phyloP scores from a whole-genome alignment of 2,797 vertebrate genomes.

The Triplophysa yarkandensis region DNA sequence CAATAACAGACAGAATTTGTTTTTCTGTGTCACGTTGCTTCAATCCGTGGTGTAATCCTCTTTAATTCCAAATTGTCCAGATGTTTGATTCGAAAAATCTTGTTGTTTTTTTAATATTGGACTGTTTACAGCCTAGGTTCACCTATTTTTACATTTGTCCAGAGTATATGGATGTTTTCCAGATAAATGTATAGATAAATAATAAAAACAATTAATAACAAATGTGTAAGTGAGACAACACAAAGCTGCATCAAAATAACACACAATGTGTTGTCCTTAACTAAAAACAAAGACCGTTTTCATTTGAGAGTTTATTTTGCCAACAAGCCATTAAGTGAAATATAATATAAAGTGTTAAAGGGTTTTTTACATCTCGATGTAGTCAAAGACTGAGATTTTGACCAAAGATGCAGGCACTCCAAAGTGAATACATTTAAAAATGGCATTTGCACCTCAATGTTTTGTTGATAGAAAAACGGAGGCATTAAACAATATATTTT shows the following conservation, averaged over 20 bases:
- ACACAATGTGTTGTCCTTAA: no score
- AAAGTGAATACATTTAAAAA: not conserved
- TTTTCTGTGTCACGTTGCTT: constrained; percentile 20
- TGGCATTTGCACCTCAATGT: constrained; percentile 33
- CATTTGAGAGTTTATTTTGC: not conserved
- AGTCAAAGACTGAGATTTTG: not conserved
- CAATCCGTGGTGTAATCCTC: constrained; percentile 42
- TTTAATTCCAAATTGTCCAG: constrained; percentile 28
- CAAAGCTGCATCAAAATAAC: no score
- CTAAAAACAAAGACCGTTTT: no score
- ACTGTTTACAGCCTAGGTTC: not conserved
- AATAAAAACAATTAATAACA: no score
- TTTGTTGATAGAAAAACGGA: no score
- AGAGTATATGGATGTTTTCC: not conserved
- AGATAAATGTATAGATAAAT: no score
- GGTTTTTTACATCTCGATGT: not conserved
- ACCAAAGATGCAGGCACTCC: no score
- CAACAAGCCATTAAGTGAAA: not conserved
- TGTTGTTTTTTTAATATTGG: constrained; percentile 24
- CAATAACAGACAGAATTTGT: constrained; percentile 35
- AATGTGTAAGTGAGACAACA: no score
- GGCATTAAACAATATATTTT: no score
- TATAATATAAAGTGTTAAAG: not conserved
- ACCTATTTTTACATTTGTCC: no score
- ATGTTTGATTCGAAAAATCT: constrained; percentile 36